A percentile compares a stretch with the other conserved stretches of the same genome.
Evolutionary conservation across 37 sponge, comb jelly and placozoan species (phyloP).

Genomic region (Spongia lamella): DNA sequence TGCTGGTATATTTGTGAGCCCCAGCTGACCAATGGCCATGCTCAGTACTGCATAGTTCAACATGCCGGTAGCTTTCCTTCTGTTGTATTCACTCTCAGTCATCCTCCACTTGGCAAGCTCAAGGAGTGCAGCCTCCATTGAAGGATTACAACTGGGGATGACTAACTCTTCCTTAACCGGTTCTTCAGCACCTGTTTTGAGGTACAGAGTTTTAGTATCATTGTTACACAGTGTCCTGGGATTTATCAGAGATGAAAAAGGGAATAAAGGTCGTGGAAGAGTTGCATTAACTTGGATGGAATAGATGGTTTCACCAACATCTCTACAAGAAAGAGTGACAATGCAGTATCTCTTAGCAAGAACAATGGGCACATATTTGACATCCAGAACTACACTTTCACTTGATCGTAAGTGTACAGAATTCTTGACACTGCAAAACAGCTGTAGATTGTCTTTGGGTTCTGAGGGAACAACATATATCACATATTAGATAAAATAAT

Average conservation of each 20-base stretch:
- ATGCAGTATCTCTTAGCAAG: conserved; percentile 31
- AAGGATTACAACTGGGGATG: conserved; percentile 19
- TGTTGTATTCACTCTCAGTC: conserved; percentile 35
- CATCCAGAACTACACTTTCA: too few species aligned
- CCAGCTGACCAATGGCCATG: conserved; percentile 23
- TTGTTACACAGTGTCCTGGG: conserved; percentile 23
- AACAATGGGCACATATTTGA: conserved; percentile 22
- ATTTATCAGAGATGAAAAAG: conserved; percentile 15
- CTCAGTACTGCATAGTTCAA: conserved; percentile 46
- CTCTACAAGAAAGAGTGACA: conserved; percentile 24
- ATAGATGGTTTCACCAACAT: conserved; percentile 34
- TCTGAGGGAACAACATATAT: too few species aligned
- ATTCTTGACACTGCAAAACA: too few species aligned
- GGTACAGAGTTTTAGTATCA: conserved; percentile 40
- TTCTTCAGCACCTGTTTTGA: conserved; percentile 32
- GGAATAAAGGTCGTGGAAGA: conserved; percentile 32
- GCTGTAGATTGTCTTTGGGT: too few species aligned
- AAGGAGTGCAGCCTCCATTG: conserved; percentile 46
- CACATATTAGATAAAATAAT: too few species aligned
- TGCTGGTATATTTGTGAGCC: background rate
- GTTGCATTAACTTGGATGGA: conserved; percentile 22
- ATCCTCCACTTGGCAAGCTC: conserved; percentile 43
- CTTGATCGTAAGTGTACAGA: too few species aligned
- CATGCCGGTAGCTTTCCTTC: conserved; percentile 37
- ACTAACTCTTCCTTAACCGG: conserved; percentile 38